Base-by-base conservation (phyloP, 2,888 invertebrate species). In the Gymnosoma rotundatum region DNA sequence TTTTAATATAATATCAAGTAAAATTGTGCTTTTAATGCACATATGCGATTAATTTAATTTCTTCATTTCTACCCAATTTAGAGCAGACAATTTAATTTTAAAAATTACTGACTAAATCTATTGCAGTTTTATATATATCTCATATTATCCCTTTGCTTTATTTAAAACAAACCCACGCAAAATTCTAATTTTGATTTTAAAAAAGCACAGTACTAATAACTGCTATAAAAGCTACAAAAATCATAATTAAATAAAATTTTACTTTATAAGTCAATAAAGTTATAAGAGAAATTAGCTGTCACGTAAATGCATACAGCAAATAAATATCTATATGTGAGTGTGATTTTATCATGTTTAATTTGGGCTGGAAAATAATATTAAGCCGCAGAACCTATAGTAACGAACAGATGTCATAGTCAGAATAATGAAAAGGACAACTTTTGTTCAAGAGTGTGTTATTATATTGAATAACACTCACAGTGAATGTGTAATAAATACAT, bases 371-470 rank as follows among this genome's bases (percentile, higher is more conserved):
- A 66, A 42, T 79, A 58, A 21, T 52, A 79, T 73, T 1, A 25
- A 25, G n/a, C 4, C 25, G 25, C 25, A 25, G n/a, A 78, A 73
- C 45, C 69, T 74, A 61, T 72, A 58, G 42, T 18, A 66, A 50
- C 7, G 66, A 78, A 78, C 83, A 75, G 70, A 70, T 79, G 79
- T 79, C 70, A 70, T 18, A 79, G 18, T 45, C 64, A 70, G 79
- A 75, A 70, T 61, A 42, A 58, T 50, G 36, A 52, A 64, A 45
- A 75, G 18, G 50, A 8, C 69, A 81, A 75, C 70, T 70, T 70
- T 76, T 60, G 52, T 60, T 52, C 50, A 42, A 42, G 52, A 60
- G 60, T 32, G 52, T 66, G 58, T n/a, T 58, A 66, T 25, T 73
- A 58, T 60, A 52, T 32, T 14, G 54, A n/a, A 69, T 20, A 78